These are phyloP conservation scores for Alces alces DNA, from an alignment of 2,113 vertebrate species.

Conservation along the genomic window DNA sequence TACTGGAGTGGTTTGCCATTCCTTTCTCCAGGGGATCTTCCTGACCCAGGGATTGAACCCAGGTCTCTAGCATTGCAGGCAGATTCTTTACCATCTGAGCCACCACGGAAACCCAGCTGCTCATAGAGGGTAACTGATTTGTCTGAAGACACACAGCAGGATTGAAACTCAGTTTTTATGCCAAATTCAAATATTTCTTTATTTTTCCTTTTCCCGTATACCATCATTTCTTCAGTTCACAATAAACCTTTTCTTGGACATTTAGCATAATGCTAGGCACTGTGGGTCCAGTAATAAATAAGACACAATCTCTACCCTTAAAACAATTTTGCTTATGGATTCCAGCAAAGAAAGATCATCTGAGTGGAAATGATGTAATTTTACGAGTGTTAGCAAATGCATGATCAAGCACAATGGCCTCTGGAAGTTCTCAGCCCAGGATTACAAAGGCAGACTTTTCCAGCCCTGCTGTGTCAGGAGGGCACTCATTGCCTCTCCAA, in stretches of 20 bases:
- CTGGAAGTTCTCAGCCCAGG: not conserved
- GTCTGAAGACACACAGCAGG: not conserved
- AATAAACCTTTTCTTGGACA: not conserved
- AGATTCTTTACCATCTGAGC: not conserved
- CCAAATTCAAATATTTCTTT: not conserved
- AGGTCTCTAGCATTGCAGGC: not conserved
- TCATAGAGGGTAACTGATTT: not conserved
- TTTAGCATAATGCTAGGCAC: not conserved
- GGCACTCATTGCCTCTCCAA: not conserved
- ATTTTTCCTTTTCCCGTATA: not conserved
- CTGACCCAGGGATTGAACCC: not conserved
- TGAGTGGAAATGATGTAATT: too few species aligned
- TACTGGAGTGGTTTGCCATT: not conserved
- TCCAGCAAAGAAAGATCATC: not conserved
- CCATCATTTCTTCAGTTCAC: not conserved
- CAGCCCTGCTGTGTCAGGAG: not conserved
- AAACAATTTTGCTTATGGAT: not conserved
- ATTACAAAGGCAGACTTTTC: not conserved
- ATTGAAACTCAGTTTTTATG: not conserved
- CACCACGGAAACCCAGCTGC: not conserved
- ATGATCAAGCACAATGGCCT: not conserved
- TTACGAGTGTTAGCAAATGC: rapidly evolving
- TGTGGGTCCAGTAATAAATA: not conserved
- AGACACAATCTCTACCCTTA: not conserved
- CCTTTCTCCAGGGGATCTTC: not conserved